Base-by-base conservation (phyloP, 2,888 invertebrate species). In the Pheosia gnoma region DNA sequence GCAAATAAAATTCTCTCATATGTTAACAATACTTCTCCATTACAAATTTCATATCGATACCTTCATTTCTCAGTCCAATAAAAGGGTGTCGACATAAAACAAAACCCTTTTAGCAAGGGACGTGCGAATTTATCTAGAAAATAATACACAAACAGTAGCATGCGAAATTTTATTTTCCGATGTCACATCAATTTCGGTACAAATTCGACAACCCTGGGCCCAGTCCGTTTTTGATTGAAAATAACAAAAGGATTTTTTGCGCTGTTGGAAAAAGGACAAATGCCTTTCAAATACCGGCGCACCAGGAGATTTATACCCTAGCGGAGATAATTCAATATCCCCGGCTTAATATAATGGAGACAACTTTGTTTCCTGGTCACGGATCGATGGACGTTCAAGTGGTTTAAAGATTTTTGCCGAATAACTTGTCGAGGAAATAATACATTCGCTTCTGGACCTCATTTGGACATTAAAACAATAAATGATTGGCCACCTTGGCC, bases 301-400 rank as follows among this genome's bases (percentile, higher is more conserved):
- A 75, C 63, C 75, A 74, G 71, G 79, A 82, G 87, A 87, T 87
- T 85, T 85, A 85, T 86, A 81, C 79, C 82, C 66, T 25, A 2
- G 70, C 73, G 64, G 65, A 77, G 84, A 86, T 88, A 88, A 88
- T 88, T 88, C 85, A 88, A 89, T 89, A 86, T 85, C 81, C 78
- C 67, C 74, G 70, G 71, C 80, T 82, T 85, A 83, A 83, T 82
- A 83, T 84, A 84, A 87, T 85, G 79, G 81, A 83, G 80, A 83
- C 73, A 67, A 63, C 72, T 72, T 61, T 59, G 67, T 72, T 72
- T 69, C 60, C 64, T 65, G 71, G 67, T 67, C 65, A 68, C 66
- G 63, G 57, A 13, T 3, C 38, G 52, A 56, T 36, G 58, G 43
- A 37, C n/a, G 38, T 55, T 5, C n/a, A 37, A 55, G 7, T 41